phyloP scores from a whole-genome alignment of 2,113 vertebrate genomes.

The Miniopterus natalensis region DNA sequence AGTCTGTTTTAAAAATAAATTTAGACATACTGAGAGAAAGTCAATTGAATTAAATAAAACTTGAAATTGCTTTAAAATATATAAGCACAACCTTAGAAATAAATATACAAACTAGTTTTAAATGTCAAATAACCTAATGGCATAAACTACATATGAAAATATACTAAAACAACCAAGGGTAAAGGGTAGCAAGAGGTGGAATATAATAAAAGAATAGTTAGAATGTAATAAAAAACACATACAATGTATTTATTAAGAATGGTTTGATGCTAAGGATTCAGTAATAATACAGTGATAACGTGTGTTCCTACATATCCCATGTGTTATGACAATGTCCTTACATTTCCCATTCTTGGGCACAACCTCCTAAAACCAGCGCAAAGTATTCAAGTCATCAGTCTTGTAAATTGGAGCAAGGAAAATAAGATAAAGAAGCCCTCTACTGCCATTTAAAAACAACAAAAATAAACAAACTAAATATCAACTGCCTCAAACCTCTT shows the following conservation, averaged over 20 bases:
- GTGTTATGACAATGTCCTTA: neutral
- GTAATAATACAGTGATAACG: neutral
- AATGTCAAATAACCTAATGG: neutral
- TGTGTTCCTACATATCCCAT: neutral
- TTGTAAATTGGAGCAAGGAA: neutral
- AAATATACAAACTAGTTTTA: conserved; percentile 30
- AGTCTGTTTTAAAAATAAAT: conserved; percentile 58
- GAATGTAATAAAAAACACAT: neutral
- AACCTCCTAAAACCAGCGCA: neutral
- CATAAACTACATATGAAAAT: neutral
- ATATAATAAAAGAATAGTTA: neutral
- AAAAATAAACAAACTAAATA: neutral
- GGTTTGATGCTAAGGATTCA: neutral
- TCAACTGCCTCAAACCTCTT: neutral
- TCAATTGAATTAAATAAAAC: neutral
- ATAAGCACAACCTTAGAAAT: neutral
- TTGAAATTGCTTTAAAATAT: conserved; percentile 30
- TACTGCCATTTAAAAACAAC: neutral
- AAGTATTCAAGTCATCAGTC: neutral
- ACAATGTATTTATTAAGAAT: neutral
- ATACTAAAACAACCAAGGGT: neutral
- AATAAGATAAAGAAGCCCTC: neutral
- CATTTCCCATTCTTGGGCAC: neutral
- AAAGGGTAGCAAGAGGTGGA: neutral
- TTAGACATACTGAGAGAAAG: conserved; percentile 34